These are phyloP conservation scores for Malurus leucopterus DNA, from an alignment of 2,797 vertebrate species.

Conservation along the genomic window DNA sequence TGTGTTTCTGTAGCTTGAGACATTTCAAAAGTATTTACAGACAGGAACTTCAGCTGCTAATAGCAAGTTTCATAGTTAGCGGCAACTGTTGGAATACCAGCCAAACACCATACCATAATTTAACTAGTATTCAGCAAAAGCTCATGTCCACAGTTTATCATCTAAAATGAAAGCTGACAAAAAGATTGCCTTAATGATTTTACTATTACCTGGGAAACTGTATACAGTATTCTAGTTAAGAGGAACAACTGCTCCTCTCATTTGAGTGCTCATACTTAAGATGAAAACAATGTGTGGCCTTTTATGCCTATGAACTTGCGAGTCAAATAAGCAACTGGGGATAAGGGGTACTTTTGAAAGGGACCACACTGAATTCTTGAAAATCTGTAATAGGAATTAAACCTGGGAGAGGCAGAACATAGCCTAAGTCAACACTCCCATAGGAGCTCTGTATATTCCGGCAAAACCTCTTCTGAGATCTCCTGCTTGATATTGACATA, in stretches of 20 bases:
- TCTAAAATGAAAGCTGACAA: background rate
- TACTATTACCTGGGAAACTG: background rate
- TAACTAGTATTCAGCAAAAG: background rate
- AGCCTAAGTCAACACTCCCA: background rate
- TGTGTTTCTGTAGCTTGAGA: background rate
- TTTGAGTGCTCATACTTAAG: background rate
- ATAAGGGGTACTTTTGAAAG: background rate
- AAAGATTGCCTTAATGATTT: background rate
- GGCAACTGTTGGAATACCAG: background rate
- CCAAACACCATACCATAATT: background rate
- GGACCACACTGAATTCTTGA: background rate
- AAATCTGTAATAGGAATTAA: background rate
- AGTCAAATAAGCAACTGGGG: background rate
- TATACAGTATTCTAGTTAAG: background rate
- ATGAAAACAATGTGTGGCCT: background rate
- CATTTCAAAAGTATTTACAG: background rate
- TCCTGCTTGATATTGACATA: background rate
- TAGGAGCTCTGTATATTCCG: background rate
- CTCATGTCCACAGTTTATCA: background rate
- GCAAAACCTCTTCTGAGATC: background rate
- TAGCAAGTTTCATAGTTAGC: background rate
- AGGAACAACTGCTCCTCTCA: background rate
- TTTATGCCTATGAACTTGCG: background rate
- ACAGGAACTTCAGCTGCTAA: background rate
- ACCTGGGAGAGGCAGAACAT: background rate